Conservation (phyloP, 1,140 invertebrate genomes). For the Drosophila tropicalis region DNA sequence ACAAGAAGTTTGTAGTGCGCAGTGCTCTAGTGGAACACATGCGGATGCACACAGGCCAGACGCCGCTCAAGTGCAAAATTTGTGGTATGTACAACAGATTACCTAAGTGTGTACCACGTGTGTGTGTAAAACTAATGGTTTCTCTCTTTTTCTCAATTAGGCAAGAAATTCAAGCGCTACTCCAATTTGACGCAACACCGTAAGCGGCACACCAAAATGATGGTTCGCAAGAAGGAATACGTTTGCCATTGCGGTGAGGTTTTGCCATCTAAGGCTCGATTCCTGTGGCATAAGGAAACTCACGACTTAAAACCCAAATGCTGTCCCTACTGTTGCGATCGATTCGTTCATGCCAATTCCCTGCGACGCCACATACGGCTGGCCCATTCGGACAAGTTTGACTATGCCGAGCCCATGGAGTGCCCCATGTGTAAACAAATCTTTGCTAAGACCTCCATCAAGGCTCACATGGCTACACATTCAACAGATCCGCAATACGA, state of each 20-base stretch:
- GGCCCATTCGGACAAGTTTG: slow-evolving; percentile 90
- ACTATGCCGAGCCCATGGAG: slow-evolving; percentile 89
- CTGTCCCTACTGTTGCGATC: slow-evolving; percentile 92
- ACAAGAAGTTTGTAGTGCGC: slow-evolving; percentile 91
- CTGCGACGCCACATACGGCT: slow-evolving; percentile 92
- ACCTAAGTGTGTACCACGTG: background rate
- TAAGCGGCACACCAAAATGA: slow-evolving; percentile 87
- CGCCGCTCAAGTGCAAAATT: slow-evolving; percentile 91
- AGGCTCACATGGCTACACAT: slow-evolving; percentile 90
- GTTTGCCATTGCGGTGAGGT: slow-evolving; percentile 92
- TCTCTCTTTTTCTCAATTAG: slow-evolving; percentile 25
- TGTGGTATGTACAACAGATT: slow-evolving; percentile 85
- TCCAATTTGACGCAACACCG: slow-evolving; percentile 94
- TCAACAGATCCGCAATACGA: slow-evolving; percentile 89
- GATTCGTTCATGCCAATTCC: slow-evolving; percentile 92
- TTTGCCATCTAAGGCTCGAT: slow-evolving; percentile 91
- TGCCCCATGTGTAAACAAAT: slow-evolving; percentile 92
- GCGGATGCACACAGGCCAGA: slow-evolving; percentile 91
- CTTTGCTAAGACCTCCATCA: slow-evolving; percentile 90
- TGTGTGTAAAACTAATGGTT: background rate
- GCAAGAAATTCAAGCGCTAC: slow-evolving; percentile 91
- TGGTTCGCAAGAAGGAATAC: slow-evolving; percentile 90
- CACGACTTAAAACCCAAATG: slow-evolving; percentile 92
- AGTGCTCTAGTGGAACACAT: slow-evolving; percentile 91
- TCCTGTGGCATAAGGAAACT: slow-evolving; percentile 93